Base-by-base conservation (phyloP, 1,140 invertebrate species). In the Drosophila parvula region DNA sequence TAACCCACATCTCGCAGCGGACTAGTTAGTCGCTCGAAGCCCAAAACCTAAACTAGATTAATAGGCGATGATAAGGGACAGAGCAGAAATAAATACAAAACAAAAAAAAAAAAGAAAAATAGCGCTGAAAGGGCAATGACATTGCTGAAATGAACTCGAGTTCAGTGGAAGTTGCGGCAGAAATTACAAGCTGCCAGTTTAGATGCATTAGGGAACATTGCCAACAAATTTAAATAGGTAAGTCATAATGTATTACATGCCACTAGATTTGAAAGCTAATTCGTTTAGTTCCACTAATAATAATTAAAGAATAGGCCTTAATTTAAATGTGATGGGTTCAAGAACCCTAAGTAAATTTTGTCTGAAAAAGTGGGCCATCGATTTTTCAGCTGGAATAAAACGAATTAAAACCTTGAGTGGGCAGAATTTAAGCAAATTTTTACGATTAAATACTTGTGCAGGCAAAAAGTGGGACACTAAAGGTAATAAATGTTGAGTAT, bases 31-130 rank as follows among this genome's bases (percentile, higher is more conserved):
- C 40, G 73, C 73, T 59, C 48, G 71, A 69, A 53, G 48, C 73
- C 43, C 64, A 69, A 70, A 71, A 58, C 78, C 82, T 85, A 78
- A 85, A 85, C 83, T 88, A 86, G 83, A 89, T 88, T 88, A 88
- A 83, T 89, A 83, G 68, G 41, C 74, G 53, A 58, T 63, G 79
- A 88, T 88, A 88, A 88, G 80, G 77, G 67, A 59, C 68, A 38
- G 40, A 47, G 51, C 51, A 22, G 34, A 71, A 47, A 65, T 36
- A 41, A 45, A 61, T 50, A 40, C 34, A 59, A 16, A 36, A 27
- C 43, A 40, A 50, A 32, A 59, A 16, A 36, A 27, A 50, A 40
- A 50, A 32, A 18, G 11, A 40, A 38, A 50, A 67, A 55, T 5
- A 28, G 48, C 71, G 47, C 45, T 58, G 27, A 76, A 73, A 71